These are phyloP conservation scores for Enteromius mattozi DNA, from an alignment of 2,797 vertebrate species.

Conservation along the genomic window DNA sequence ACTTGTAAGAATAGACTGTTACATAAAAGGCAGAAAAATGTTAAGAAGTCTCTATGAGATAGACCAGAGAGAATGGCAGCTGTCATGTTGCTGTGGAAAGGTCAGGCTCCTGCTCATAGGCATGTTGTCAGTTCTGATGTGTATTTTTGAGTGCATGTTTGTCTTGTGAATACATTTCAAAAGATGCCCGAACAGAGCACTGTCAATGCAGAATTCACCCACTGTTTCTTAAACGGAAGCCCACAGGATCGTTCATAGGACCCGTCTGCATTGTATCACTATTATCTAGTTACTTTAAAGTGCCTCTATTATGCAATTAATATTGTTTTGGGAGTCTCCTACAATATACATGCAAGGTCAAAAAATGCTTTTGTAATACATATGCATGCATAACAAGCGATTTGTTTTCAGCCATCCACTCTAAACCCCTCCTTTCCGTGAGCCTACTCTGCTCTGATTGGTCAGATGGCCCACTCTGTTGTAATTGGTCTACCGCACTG, in stretches of 20 bases:
- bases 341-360: not conserved
- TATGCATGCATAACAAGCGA: too few relatives aligned
- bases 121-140: conserved; percentile 36
- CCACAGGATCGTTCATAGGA: not conserved
- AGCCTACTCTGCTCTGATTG: not conserved
- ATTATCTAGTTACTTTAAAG: not conserved
- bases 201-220: not conserved
- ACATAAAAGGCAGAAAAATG: not conserved
- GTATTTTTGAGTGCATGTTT: conserved; percentile 10
- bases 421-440: not conserved
- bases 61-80: conserved; percentile 10
- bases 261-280: not conserved
- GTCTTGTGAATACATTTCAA: conserved; percentile 1
- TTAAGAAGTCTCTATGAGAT: not conserved
- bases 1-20: conserved; percentile 5
- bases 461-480: not conserved
- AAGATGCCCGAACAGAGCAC: not conserved
- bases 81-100: conserved; percentile 20
- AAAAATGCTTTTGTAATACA: not conserved
- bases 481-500: not conserved
- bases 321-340: not conserved
- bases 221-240: not conserved
- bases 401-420: not conserved
- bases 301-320: not conserved
- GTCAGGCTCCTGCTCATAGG: conserved; percentile 29